Conservation (phyloP, 92 coral and sea anemone species). For the Scolanthus callimorphus region DNA sequence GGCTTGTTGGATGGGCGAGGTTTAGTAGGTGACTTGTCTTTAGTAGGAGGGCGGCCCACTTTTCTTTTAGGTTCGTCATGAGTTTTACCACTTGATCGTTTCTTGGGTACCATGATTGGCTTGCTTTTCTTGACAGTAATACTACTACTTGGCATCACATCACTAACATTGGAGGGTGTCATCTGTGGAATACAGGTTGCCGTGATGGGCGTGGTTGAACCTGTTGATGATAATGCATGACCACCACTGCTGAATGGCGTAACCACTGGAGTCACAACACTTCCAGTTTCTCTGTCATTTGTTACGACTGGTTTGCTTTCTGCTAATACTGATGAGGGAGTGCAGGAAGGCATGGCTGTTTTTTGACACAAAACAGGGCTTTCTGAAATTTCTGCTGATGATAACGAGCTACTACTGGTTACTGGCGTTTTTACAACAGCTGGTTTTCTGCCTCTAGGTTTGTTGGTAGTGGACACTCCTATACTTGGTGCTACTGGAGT, state of each 20-base stretch:
- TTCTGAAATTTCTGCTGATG: slow-evolving; percentile 11
- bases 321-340: slow-evolving; percentile 12
- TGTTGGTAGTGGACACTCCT: slow-evolving; percentile 30
- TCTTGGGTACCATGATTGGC: slow-evolving; percentile 32
- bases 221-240: slow-evolving; percentile 15
- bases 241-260: background rate
- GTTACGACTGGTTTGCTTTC: background rate
- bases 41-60: slow-evolving; percentile 81
- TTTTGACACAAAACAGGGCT: slow-evolving; percentile 24
- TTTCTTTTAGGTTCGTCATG: slow-evolving; percentile 78
- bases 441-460: slow-evolving; percentile 89
- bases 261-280: slow-evolving; percentile 2
- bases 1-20: slow-evolving; percentile 10
- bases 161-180: slow-evolving; percentile 30
- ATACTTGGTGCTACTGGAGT: slow-evolving; percentile 2
- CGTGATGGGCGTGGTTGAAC: slow-evolving; percentile 17
- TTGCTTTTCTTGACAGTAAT: slow-evolving; percentile 11
- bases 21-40: slow-evolving; percentile 23
- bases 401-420: background rate
- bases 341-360: too few species aligned
- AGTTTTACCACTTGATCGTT: slow-evolving; percentile 58
- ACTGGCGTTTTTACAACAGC: slow-evolving; percentile 60
- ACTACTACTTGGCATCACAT: slow-evolving; percentile 2
- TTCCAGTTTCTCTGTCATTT: background rate
- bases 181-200: too few species aligned